Conservation (phyloP, 2,888 invertebrate genomes). For the Dromius quadrimaculatus region DNA sequence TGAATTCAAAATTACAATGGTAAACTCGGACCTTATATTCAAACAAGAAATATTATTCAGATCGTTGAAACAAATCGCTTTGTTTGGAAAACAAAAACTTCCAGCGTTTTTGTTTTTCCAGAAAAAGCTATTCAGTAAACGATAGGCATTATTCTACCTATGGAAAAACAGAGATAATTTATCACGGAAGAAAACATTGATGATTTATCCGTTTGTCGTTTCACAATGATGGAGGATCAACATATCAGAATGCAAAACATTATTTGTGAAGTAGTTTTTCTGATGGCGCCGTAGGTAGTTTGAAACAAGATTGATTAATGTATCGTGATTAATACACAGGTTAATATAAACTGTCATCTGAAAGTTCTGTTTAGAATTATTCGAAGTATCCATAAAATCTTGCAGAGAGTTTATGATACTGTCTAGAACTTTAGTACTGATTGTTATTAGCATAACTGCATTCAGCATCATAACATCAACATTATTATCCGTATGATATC, state of each 20-base stretch:
- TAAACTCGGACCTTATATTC: no score
- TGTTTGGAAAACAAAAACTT: conserved; percentile 17
- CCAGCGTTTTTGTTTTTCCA: conserved; percentile 18
- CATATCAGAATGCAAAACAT: conserved; percentile 43
- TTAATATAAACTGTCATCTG: neutral
- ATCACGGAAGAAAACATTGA: conserved; percentile 40
- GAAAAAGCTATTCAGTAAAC: neutral
- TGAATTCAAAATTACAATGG: no score
- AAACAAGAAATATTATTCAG: neutral
- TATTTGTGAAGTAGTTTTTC: conserved; percentile 33
- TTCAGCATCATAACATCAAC: no score
- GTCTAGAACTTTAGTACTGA: conserved; percentile 6
- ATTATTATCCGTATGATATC: no score
- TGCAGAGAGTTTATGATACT: conserved; percentile 2
- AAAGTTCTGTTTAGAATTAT: neutral
- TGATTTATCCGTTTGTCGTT: conserved; percentile 40
- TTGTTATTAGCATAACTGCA: conserved; percentile 16
- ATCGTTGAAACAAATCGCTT: neutral
- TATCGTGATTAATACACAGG: neutral
- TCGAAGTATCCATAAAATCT: conserved; percentile 10
- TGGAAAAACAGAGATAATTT: conserved; percentile 32
- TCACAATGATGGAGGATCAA: conserved; percentile 49
- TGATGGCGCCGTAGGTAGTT: conserved; percentile 5
- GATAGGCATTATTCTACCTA: conserved; percentile 26
- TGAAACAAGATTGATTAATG: conserved; percentile 15